phyloP scores from a whole-genome alignment of 2,113 vertebrate genomes.

The Petaurus breviceps region DNA sequence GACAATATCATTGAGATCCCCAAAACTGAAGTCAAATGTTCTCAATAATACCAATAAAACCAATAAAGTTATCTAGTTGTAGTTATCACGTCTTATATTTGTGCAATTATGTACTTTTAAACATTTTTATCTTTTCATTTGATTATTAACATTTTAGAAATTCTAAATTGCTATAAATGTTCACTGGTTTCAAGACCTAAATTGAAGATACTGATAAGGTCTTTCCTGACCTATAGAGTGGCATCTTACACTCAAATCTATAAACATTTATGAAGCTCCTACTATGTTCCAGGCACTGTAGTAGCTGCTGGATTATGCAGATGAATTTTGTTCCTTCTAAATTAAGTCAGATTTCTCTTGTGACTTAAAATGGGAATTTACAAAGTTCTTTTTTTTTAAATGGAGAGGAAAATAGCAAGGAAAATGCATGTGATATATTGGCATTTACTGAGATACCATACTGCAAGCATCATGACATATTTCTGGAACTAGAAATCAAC shows the following conservation, averaged over 20 bases:
- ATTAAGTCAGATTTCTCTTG: background rate
- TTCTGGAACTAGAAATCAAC: background rate
- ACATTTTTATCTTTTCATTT: background rate
- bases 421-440: background rate
- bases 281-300: background rate
- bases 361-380: background rate
- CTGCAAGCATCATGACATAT: background rate
- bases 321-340: background rate
- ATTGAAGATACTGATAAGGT: background rate
- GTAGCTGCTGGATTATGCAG: background rate
- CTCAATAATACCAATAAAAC: background rate
- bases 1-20: background rate
- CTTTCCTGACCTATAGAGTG: background rate
- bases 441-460: background rate
- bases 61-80: background rate
- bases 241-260: background rate
- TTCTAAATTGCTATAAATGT: background rate
- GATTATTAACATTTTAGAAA: background rate
- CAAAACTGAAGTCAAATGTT: background rate
- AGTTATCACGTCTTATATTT: background rate
- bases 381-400: background rate
- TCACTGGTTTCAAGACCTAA: background rate
- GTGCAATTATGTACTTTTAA: background rate
- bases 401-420: background rate
- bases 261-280: background rate